These are phyloP conservation scores for Caenorhabditis uteleia DNA, from an alignment of 2,888 invertebrate species.

Conservation along the genomic window DNA sequence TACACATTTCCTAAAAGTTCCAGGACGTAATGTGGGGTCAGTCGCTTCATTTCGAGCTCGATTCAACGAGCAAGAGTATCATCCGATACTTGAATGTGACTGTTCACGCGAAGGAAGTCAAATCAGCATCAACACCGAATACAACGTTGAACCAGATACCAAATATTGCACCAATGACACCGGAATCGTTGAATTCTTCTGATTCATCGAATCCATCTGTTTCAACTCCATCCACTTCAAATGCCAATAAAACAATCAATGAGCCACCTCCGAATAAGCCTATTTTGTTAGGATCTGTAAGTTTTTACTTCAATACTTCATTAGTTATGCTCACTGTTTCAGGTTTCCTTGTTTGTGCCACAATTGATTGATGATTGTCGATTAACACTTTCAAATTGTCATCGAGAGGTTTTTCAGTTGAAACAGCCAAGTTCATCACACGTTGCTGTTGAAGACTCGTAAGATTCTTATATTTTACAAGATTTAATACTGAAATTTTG, in stretches of 20 bases:
- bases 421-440: constrained; percentile 51
- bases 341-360: constrained; percentile 58
- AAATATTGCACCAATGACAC: no score
- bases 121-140: constrained; percentile 6
- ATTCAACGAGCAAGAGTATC: constrained; percentile 1
- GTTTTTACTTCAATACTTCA: neutral
- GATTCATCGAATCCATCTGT: constrained; percentile 2
- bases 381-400: constrained; percentile 63
- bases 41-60: constrained; percentile 60
- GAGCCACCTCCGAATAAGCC: neutral
- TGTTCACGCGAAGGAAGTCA: constrained; percentile 49
- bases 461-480: no score
- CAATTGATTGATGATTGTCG: constrained; percentile 64
- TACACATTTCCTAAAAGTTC: constrained; percentile 8
- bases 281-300: constrained; percentile 49
- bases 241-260: neutral
- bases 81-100: constrained; percentile 59
- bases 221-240: constrained; percentile 1
- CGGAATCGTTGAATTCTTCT: no score
- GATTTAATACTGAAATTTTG: neutral
- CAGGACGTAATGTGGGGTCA: constrained; percentile 65
- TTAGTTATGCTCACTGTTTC: constrained; percentile 22
- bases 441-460: constrained; percentile 9
- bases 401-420: constrained; percentile 63
- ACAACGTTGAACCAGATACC: constrained; percentile 1